Base-by-base conservation (phyloP, 30 jellyfish, hydroid and myxozoan genomes). In the Hydractinia symbiolongicarpus region DNA sequence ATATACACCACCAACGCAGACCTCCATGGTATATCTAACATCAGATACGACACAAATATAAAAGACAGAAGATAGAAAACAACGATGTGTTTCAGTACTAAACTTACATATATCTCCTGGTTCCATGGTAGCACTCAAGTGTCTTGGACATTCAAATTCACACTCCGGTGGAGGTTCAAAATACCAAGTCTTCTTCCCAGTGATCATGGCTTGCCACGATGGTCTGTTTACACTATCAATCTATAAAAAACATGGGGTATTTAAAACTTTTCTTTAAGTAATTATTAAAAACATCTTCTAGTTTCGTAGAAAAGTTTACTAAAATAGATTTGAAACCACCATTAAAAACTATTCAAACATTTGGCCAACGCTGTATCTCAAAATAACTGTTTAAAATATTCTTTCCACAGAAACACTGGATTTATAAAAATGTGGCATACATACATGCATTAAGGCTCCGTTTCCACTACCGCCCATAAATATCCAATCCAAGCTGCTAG, bases 131-230 rank as follows among this genome's bases (percentile, higher is more conserved):
- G 88, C 88, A 72, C 81, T 90, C 20, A 90, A 54, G 6, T 87
- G 71, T 17, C 55, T 53, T 8, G 80, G 7, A 70, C 97, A 90
- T 50, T 79, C 93, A 77, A 62, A 58, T 76, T 81, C 95, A 85
- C 97, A 90, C 71, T 90, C 97, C n/a, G 95, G 96, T 4, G 97
- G 97, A 13, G 97, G 95, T n/a, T 78, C 83, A 73, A 90, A 70
- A 13, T 30, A 64, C 97, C 97, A 90, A 5, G 97, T 86, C 67
- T 90, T 90, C 83, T 74, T 81, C 40, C 97, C 97, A 0, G 83
- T 86, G 53, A 90, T 85, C 86, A 83, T 93, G n/a, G 97, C 97
- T 66, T 89, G 96, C 96, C 96, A 89, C 8, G 96, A 89, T 21
- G 96, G 96, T 55, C 95, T 66, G 73, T 84, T 86, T 0, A 90